A percentile compares a stretch with the other conserved stretches of the same genome.
phyloP scores from a whole-genome alignment of 2,888 invertebrate genomes.

The Pseudococcus viburni region DNA sequence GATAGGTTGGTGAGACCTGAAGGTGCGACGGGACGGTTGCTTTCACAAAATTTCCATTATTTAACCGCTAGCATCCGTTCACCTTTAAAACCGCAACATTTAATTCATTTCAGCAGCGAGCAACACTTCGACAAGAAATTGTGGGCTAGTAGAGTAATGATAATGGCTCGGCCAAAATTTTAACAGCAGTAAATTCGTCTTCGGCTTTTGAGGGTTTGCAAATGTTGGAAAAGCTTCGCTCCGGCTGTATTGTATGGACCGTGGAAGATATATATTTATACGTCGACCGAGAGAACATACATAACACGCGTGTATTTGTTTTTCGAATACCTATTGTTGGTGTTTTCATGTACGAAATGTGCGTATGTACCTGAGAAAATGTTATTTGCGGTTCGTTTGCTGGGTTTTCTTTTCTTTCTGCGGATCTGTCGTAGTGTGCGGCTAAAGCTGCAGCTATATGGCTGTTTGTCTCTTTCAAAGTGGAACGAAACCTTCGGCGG shows the following conservation, averaged over 20 bases:
- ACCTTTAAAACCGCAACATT: constrained; percentile 10
- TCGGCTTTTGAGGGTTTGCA: not conserved
- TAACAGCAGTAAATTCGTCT: constrained; percentile 12
- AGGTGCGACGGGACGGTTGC: not conserved
- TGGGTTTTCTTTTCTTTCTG: not conserved
- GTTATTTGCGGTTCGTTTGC: not conserved
- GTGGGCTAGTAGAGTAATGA: constrained; percentile 12
- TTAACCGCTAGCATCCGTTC: constrained; percentile 34
- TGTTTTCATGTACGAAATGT: not conserved
- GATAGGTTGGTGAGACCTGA: not conserved
- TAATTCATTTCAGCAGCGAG: constrained; percentile 18
- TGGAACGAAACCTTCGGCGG: constrained; percentile 32
- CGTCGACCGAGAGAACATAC: not conserved
- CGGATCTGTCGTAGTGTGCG: not conserved
- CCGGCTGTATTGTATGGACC: not conserved
- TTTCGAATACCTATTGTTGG: not conserved
- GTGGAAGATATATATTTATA: constrained; percentile 6
- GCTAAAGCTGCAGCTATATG: not conserved
- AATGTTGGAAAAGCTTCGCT: not conserved
- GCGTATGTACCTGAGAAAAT: not conserved
- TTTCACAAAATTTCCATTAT: constrained; percentile 24
- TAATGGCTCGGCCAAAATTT: not conserved
- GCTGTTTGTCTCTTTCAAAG: constrained; percentile 22
- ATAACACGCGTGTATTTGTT: not conserved
- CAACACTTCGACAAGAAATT: constrained; percentile 40